These are phyloP conservation scores for Crambe crambe DNA, from an alignment of 37 sponge, comb jelly and placozoan species.

Conservation along the genomic window DNA sequence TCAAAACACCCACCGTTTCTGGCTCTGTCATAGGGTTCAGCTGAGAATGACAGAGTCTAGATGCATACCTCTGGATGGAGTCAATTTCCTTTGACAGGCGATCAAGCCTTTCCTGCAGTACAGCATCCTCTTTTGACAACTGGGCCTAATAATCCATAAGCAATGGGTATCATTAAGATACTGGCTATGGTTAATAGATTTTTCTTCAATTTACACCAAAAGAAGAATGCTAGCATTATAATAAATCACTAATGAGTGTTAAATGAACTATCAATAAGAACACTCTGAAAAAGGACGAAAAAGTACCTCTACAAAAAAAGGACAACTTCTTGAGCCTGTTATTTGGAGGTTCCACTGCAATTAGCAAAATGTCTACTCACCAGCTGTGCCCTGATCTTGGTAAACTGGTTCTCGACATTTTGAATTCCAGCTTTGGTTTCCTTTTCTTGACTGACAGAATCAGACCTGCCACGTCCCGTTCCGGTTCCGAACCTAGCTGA, in stretches of 20 bases:
- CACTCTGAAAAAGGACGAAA: no score
- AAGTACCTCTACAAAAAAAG: no score
- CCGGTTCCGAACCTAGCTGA: constrained; percentile 16
- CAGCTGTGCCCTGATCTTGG: constrained; percentile 45
- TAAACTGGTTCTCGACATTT: constrained; percentile 40
- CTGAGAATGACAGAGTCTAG: background rate
- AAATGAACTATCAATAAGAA: no score
- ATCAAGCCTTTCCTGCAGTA: constrained; percentile 19
- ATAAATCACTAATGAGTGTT: no score
- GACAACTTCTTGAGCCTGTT: no score
- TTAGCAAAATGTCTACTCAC: constrained; percentile 29
- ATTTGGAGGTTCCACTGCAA: no score
- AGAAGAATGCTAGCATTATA: no score
- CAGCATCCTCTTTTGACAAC: constrained; percentile 26
- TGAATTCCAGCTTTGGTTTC: constrained; percentile 8
- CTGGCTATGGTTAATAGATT: no score
- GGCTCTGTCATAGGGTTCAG: no score
- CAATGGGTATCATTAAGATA: background rate
- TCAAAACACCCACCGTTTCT: no score
- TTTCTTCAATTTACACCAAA: no score
- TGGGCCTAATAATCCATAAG: no score
- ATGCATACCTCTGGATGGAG: background rate
- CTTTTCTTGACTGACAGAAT: background rate
- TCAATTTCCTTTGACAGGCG: constrained; percentile 15
- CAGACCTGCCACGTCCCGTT: background rate